Base-by-base conservation (phyloP, 2,888 invertebrate genomes). In the Gastrophysa polygoni region DNA sequence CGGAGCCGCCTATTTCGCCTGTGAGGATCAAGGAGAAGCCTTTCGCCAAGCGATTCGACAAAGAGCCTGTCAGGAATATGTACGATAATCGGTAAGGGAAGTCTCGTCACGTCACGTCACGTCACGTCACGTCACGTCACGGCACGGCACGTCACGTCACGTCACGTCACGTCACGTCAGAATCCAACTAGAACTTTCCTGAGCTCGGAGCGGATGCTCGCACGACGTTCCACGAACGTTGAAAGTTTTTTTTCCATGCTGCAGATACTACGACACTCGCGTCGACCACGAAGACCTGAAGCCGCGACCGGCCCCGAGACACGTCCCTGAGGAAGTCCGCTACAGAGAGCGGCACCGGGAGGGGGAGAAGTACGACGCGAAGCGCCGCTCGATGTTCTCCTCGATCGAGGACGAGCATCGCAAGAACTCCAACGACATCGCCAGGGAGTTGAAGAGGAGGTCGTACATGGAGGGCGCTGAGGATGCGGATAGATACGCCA, bases 361-460 rank as follows among this genome's bases (percentile, higher is more conserved):
- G 59, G 68, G 67, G 5, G 78, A 78, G 29, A 80, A 79, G 56
- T 77, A 75, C 65, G 81, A 82, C 48, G 78, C 78, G 5, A 82
- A 82, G 68, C 68, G 82, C 21, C 71, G 83, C 66, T 80, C 81
- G 1, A 81, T 82, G 81, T 82, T 80, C 64, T 81, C 78, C 61
- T 71, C 82, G 34, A 77, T 82, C 28, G 82, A 83, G 72, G 83
- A 83, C 44, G 83, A 83, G 49, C 82, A 82, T 65, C 76, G 80
- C 59, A 77, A 80, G 52, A 82, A 80, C 66, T 83, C 82, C 0
- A 80, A 78, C 67, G 83, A 83, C 68, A 81, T 83, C 21, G 83
- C 83, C 0, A 82, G 82, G 64, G 84, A 84, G 67, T 73, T 84
- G 55, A 83, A 83, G 64, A 73, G 83, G 10, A 71, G 83, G 20